These are phyloP conservation scores for Anoplolepis gracilipes DNA, from an alignment of 1,140 invertebrate species.

Conservation along the genomic window DNA sequence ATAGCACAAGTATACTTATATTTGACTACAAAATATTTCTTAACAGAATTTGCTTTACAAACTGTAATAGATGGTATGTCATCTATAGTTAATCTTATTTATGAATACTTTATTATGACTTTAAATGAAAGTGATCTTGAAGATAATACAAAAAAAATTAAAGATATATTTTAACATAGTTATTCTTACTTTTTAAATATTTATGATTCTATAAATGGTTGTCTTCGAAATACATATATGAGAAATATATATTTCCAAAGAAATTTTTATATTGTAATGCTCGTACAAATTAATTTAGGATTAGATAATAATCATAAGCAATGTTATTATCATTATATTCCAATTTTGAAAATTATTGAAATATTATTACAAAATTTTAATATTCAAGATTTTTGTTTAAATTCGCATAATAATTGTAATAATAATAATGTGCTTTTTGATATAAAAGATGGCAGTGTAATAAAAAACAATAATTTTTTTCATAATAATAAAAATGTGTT, in stretches of 20 bases:
- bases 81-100: too few species aligned
- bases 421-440: not conserved
- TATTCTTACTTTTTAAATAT: not conserved
- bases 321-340: slow-evolving; percentile 16
- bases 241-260: slow-evolving; percentile 14
- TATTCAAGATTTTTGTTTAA: slow-evolving; percentile 14
- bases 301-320: not conserved
- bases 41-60: slow-evolving; percentile 17
- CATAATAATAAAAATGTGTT: not conserved
- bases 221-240: not conserved
- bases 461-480: slow-evolving; percentile 26
- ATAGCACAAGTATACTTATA: slow-evolving; percentile 16
- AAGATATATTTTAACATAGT: not conserved
- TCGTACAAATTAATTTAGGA: slow-evolving; percentile 4
- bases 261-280: not conserved
- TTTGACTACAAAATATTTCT: slow-evolving; percentile 19
- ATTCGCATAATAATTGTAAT: not conserved
- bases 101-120: not conserved
- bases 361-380: not conserved
- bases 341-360: slow-evolving; percentile 9
- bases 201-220: not conserved
- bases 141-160: slow-evolving; percentile 1
- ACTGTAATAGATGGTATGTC: slow-evolving; percentile 2
- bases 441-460: not conserved
- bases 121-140: slow-evolving; percentile 2